Base-by-base conservation (phyloP, 2,797 vertebrate species). In the Bovichtus variegatus region DNA sequence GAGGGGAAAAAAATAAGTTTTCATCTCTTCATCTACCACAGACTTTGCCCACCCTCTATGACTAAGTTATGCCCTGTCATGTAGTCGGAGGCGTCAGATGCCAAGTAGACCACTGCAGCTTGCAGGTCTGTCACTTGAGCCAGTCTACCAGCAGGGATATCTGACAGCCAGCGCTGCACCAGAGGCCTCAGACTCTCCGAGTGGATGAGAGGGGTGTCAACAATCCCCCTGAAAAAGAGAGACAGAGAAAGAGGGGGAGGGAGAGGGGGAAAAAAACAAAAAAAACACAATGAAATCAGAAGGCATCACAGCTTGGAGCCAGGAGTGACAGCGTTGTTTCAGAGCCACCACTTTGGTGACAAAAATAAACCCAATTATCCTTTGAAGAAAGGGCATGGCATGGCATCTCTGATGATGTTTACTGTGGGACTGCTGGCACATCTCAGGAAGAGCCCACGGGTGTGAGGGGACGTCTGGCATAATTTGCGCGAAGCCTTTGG, bases 41-140 rank as follows among this genome's bases (percentile, higher is more conserved):
- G 93, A 94, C 96, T 96, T 95, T 97, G 96, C 84, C 96, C 96
- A 49, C 95, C 96, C 76, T 97, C 96, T 78, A 96, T 97, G 95
- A 96, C 96, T 96, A 97, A 96, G 92, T 97, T 97, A 89, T 97
- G 97, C 90, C 96, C 96, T 53, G 96, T 97, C 96, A 97, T 95
- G 93, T 96, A 96, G 92, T 96, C 94, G 0, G 96, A 96, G 89
- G 94, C 95, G 80, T 97, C 96, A 12, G 94, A 96, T 94, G 96
- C 96, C 96, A 97, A 94, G 82, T 94, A 96, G 92, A 97, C 95
- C n/a, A 96, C 91, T 0, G 95, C 96, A 59, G 96, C 96, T 95
- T 96, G 96, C 93, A 97, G 95, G 93, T 97, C 97, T 25, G 95
- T 96, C 89, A 95, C 95, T 94, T 85, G 95, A 90, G 96, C 96